Evolutionary conservation across 2,113 vertebrate genomes (phyloP), one percentile per base, ranked within the genome.

Genomic region (Rhinolophus ferrumequinum): DNA sequence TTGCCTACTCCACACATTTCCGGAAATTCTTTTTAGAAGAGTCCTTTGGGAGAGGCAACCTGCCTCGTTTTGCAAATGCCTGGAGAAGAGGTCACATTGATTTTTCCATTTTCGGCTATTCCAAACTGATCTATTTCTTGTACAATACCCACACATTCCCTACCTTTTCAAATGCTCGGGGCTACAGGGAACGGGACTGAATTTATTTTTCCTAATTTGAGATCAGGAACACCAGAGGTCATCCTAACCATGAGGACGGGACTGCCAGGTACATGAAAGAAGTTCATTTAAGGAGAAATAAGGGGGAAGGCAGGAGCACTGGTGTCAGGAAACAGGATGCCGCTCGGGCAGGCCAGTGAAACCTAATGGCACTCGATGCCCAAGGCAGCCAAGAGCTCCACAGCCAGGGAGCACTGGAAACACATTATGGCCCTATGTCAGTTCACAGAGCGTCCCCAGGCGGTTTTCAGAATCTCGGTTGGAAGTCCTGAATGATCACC

Each of bases 241-340:
- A 62, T 28, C 35, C 16, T 67, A 69, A 90, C 83, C 64, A 73
- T 2, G 30, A 35, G 8, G 24, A 33, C 1, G 6, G 58, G 95
- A 54, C 38, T 35, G 76, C 44, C 88, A 72, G n/a, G 30, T 28
- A 3, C 13, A 26, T 26, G 64, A 47, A 52, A 76, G 81, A 81
- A 81, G 41, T 58, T 72, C 21, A 28, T 15, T 80, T 56, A 64
- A 72, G 30, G 28, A 60, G 54, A 41, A 72, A 84, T 28, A 50
- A 62, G 3, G 4, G 8, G 30, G 30, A 56, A 81, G 75, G 87
- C 9, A 22, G 14, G 60, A 64, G 8, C 0, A 2, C 30, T 16
- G 38, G 70, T 5, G 44, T 28, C 69, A 5, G 0, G 22, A 54
- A 81, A 38, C 8, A 2, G 0, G 0, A 7, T 30, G 56, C 19